Conservation (phyloP, 37 sponge, comb jelly and placozoan species). For the Spongilla lacustris region DNA sequence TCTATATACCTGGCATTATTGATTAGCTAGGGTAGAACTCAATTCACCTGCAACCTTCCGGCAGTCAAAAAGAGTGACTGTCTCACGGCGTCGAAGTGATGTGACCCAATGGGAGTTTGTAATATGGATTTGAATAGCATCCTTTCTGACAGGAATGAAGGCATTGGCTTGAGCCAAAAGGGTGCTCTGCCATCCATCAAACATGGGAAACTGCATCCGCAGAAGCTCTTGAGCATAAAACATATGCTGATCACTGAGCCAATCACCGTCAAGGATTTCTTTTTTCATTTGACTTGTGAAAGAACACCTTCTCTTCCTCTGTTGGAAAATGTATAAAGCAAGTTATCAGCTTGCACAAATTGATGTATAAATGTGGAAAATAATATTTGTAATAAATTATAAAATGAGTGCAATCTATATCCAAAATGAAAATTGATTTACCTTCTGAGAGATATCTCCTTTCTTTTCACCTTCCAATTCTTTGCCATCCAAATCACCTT, state of each 20-base stretch:
- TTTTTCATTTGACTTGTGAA: not conserved
- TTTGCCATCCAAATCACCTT: constrained; percentile 1
- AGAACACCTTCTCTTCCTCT: not conserved
- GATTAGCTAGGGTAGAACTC: constrained; percentile 1
- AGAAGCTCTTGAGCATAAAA: not conserved
- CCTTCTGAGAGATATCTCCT: not conserved
- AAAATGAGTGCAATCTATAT: not conserved
- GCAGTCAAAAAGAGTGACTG: not conserved
- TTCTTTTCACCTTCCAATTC: not conserved
- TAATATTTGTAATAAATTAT: not conserved
- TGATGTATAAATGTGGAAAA: not conserved
- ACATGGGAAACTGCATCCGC: not conserved
- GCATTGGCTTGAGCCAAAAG: not conserved
- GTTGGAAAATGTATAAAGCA: not conserved
- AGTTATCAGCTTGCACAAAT: constrained; percentile 1
- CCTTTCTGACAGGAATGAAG: not conserved
- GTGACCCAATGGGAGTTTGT: not conserved
- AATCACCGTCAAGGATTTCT: not conserved
- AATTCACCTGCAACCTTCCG: not conserved
- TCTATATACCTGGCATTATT: not conserved
- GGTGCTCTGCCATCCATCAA: constrained; percentile 1
- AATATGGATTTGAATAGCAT: not conserved
- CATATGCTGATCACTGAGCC: not conserved
- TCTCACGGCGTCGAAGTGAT: not conserved
- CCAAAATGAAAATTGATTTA: not conserved